Conservation (phyloP, 2,888 invertebrate species). For the Priocnemis perturbator region DNA sequence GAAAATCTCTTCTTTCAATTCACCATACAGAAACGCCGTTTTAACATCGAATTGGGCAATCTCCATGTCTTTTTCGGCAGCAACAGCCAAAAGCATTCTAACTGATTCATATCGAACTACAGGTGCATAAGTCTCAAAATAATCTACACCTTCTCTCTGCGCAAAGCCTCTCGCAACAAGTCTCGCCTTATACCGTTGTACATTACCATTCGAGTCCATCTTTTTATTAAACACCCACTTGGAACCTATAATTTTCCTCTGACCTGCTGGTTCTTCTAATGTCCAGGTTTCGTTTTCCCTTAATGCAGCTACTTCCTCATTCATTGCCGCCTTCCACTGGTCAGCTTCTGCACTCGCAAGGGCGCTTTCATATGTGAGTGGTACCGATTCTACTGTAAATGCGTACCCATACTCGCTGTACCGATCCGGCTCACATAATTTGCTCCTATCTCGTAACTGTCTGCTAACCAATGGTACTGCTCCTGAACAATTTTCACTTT, state of each 20-base stretch:
- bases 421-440: neutral
- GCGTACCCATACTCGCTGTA: too few species aligned
- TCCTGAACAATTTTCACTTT: too few species aligned
- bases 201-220: neutral
- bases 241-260: neutral
- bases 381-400: neutral
- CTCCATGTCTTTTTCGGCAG: neutral
- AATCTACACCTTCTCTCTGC: neutral
- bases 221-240: neutral
- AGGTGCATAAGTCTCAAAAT: neutral
- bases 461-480: too few species aligned
- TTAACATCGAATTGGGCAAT: slow-evolving; percentile 7
- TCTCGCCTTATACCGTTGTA: neutral
- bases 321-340: too few species aligned
- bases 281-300: neutral
- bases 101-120: slow-evolving; percentile 5
- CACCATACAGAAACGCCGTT: too few species aligned
- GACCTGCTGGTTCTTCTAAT: neutral
- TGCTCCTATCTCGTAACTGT: neutral
- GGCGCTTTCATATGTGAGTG: neutral
- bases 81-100: too few species aligned
- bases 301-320: neutral
- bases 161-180: neutral
- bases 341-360: neutral
- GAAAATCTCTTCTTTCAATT: slow-evolving; percentile 7